Base-by-base conservation (phyloP, 2,888 invertebrate species). In the Netelia fuscicornis region DNA sequence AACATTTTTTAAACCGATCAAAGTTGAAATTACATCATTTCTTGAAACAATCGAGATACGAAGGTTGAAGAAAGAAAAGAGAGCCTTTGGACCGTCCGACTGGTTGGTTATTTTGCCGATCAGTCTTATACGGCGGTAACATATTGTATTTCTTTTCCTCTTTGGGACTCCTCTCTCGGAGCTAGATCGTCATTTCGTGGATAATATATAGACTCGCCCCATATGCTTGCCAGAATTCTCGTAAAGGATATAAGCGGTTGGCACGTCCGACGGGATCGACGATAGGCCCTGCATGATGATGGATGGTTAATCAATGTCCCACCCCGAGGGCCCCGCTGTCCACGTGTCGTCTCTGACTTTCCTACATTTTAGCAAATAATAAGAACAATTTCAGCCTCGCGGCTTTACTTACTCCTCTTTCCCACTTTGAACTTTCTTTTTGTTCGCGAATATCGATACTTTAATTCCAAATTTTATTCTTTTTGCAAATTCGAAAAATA, bases 261-360 rank as follows among this genome's bases (percentile, higher is more conserved):
- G 37, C 30, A n/a, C 11, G 10, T 60, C 42, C 37, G 60, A 48
- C 23, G 54, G 13, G 65, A 58, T 71, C 62, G 70, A 25, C 67
- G 64, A 56, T 71, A 54, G 37, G 71, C 44, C 76, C 64, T 20
- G 30, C 65, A 58, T 20, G 42, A 76, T 70, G 64, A 83, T 85
- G 72, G 80, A 80, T 85, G 80, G 72, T 83, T 83, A 85, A 85
- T 85, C 85, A 85, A 85, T 85, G 70, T 79, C 78, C 42, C 77
- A 75, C 62, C 67, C 67, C 64, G 20, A 58, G 20, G 1, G 20
- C 20, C n/a, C 52, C 25, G 64, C 52, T 37, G 65, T 25, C 11
- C 65, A 8, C 58, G 64, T 54, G 23, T 37, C 56, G 65, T 48
- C 25, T 58, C 25, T 58, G 13, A 3, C 17, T 11, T 48, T 30